phyloP scores from a whole-genome alignment of 1,140 invertebrate species.

The Heliconius hewitsoni region DNA sequence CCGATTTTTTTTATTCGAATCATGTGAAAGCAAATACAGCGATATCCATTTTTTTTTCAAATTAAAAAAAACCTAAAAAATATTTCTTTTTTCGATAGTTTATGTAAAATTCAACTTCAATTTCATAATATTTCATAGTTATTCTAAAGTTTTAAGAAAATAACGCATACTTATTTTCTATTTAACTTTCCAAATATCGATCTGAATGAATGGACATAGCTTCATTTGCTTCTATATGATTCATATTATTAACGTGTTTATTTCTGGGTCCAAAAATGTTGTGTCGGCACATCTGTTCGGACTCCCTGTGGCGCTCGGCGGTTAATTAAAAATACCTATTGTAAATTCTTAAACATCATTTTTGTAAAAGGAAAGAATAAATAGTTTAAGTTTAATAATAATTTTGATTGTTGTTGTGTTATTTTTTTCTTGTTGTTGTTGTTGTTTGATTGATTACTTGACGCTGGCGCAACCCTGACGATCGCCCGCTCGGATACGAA shows the following conservation, averaged over 20 bases:
- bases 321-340: slow-evolving; percentile 50
- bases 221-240: slow-evolving; percentile 20
- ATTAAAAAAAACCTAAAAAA: too few relatives aligned
- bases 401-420: slow-evolving; percentile 70
- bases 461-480: neutral
- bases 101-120: too few relatives aligned
- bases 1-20: slow-evolving; percentile 47
- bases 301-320: neutral
- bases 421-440: slow-evolving; percentile 34
- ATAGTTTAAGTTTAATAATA: slow-evolving; percentile 79
- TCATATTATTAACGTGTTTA: slow-evolving; percentile 61
- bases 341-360: slow-evolving; percentile 77
- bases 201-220: too few relatives aligned
- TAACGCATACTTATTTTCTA: too few relatives aligned
- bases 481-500: slow-evolving; percentile 17
- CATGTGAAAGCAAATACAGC: too few relatives aligned
- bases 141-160: too few relatives aligned
- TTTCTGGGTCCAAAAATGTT: slow-evolving; percentile 72
- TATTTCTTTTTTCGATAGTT: too few relatives aligned
- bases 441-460: neutral
- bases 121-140: too few relatives aligned
- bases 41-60: too few relatives aligned
- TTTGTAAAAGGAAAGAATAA: slow-evolving; percentile 78
- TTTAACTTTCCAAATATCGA: too few relatives aligned
- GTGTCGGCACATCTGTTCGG: slow-evolving; percentile 55